A percentile compares a stretch with the other conserved stretches of the same genome.
Evolutionary conservation across 2,113 vertebrate species (phyloP).

Genomic region (Nothoprocta perdicaria): DNA sequence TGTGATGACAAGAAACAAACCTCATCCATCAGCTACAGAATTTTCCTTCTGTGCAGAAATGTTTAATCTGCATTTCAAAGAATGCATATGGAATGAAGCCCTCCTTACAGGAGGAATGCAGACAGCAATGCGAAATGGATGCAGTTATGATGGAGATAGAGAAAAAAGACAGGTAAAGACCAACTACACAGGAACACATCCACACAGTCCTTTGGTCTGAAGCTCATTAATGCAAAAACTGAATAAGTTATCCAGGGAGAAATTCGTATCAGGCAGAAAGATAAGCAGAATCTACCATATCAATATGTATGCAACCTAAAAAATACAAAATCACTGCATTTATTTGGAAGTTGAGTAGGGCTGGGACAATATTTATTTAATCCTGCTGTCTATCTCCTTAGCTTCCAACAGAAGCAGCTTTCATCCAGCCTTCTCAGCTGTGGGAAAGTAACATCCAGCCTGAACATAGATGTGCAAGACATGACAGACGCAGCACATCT

Average conservation of each 20-base stretch:
- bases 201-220: not conserved
- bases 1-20: not conserved
- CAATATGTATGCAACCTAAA: not conserved
- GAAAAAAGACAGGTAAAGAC: not conserved
- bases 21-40: not conserved
- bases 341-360: not conserved
- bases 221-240: not conserved
- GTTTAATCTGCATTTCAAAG: not conserved
- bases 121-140: not conserved
- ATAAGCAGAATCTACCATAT: not conserved
- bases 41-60: not conserved
- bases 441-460: not conserved
- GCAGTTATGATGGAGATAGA: not conserved
- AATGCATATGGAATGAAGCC: not conserved
- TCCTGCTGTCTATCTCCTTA: not conserved
- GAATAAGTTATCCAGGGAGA: not conserved
- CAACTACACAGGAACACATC: not conserved
- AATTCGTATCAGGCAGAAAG: not conserved
- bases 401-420: not conserved
- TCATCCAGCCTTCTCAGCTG: not conserved
- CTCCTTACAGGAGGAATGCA: not conserved
- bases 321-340: rapidly evolving
- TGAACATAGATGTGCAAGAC: not conserved
- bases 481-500: not conserved
- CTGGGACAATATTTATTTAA: not conserved